These are phyloP conservation scores for Corydoras maculifer DNA, from an alignment of 2,113 vertebrate species.

Conservation along the genomic window DNA sequence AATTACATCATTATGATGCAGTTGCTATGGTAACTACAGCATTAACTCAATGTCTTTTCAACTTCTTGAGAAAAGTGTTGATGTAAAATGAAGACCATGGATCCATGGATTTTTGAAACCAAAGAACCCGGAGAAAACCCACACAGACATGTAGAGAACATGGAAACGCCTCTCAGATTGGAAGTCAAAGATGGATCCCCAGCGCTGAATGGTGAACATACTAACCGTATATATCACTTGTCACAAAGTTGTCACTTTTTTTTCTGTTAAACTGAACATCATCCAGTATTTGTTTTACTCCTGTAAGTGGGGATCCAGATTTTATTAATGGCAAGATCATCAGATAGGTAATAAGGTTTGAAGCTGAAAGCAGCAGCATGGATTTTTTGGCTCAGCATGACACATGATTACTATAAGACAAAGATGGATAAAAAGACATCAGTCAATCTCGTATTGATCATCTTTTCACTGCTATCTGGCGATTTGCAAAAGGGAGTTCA, in stretches of 20 bases:
- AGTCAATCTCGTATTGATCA: background rate
- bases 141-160: too few relatives aligned
- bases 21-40: background rate
- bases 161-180: too few relatives aligned
- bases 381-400: constrained; percentile 7
- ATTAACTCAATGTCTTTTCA: background rate
- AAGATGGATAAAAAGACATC: background rate
- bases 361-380: constrained; percentile 2
- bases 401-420: background rate
- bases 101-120: too few relatives aligned
- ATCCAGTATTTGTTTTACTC: background rate
- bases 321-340: background rate
- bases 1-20: background rate
- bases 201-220: too few relatives aligned
- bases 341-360: background rate
- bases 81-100: too few relatives aligned
- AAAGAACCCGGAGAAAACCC: too few relatives aligned
- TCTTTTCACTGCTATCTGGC: background rate
- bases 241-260: background rate
- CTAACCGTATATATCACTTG: background rate
- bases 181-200: too few relatives aligned
- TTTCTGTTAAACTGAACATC: background rate
- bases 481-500: background rate
- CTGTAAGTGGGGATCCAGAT: background rate
- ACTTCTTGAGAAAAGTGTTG: too few relatives aligned